Evolutionary conservation across 2,113 vertebrate species (phyloP).

Genomic region (Caranx melampygus): DNA sequence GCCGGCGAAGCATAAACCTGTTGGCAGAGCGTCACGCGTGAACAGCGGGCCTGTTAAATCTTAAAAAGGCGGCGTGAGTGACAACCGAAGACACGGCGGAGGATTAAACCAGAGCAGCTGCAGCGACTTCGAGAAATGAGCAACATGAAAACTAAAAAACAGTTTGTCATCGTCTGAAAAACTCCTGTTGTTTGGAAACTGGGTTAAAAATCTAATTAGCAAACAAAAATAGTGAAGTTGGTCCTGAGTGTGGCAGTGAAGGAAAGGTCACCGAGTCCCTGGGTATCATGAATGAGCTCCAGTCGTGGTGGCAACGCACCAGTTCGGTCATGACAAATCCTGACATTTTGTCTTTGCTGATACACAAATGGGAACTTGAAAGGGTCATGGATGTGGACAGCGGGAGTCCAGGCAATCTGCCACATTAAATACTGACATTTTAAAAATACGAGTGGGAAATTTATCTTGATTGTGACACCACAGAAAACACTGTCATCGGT

Average conservation of each 20-base stretch:
- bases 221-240: neutral
- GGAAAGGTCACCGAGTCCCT: constrained; percentile 26
- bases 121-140: neutral
- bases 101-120: constrained; percentile 10
- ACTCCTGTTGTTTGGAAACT: neutral
- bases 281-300: neutral
- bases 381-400: neutral
- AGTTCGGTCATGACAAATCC: constrained; percentile 14
- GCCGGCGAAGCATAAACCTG: constrained; percentile 26
- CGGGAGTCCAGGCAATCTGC: neutral
- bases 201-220: neutral
- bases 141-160: neutral
- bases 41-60: constrained; percentile 14
- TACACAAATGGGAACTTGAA: neutral
- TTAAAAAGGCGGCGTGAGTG: constrained; percentile 18
- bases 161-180: no score
- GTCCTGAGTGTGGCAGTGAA: constrained; percentile 19
- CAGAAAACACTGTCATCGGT: neutral
- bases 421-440: neutral
- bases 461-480: neutral
- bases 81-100: neutral
- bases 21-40: constrained; percentile 24
- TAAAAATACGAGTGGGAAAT: neutral
- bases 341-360: constrained; percentile 2
- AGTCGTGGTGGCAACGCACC: constrained; percentile 20